phyloP scores from a whole-genome alignment of 2,113 vertebrate species.

The Engystomops pustulosus region DNA sequence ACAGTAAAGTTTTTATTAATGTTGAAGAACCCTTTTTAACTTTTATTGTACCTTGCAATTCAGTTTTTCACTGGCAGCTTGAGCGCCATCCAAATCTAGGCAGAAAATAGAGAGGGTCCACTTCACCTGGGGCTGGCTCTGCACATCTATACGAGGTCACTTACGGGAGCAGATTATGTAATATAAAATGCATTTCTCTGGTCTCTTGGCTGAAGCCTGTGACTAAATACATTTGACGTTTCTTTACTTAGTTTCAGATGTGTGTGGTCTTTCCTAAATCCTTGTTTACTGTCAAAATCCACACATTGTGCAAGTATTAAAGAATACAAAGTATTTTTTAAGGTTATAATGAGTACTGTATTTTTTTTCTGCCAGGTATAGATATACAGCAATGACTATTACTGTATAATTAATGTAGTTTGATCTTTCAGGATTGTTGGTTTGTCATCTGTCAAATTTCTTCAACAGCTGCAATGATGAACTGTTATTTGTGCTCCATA shows the following conservation, averaged over 20 bases:
- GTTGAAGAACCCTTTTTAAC: no score
- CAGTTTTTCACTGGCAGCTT: no score
- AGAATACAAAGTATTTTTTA: not conserved
- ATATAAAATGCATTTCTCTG: not conserved
- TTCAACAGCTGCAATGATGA: not conserved
- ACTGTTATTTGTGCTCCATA: not conserved
- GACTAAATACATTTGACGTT: not conserved
- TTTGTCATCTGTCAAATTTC: not conserved
- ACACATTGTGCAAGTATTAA: not conserved
- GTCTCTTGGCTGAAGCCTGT: not conserved
- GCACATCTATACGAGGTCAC: not conserved
- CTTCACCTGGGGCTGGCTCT: not conserved
- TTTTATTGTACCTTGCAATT: no score
- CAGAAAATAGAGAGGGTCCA: not conserved
- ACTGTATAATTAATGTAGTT: not conserved
- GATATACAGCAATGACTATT: not conserved
- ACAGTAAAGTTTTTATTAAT: no score
- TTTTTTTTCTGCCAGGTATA: no score
- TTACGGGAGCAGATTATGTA: not conserved
- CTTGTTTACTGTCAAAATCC: not conserved
- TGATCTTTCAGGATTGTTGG: not conserved
- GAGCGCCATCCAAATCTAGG: not conserved
- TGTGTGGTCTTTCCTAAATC: not conserved
- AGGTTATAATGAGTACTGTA: not conserved
- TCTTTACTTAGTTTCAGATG: not conserved